Percentiles rank a stretch among this genome's conserved stretches.
These are phyloP conservation scores for Hypercompe scribonia DNA, from an alignment of 2,888 invertebrate species.

Conservation along the genomic window DNA sequence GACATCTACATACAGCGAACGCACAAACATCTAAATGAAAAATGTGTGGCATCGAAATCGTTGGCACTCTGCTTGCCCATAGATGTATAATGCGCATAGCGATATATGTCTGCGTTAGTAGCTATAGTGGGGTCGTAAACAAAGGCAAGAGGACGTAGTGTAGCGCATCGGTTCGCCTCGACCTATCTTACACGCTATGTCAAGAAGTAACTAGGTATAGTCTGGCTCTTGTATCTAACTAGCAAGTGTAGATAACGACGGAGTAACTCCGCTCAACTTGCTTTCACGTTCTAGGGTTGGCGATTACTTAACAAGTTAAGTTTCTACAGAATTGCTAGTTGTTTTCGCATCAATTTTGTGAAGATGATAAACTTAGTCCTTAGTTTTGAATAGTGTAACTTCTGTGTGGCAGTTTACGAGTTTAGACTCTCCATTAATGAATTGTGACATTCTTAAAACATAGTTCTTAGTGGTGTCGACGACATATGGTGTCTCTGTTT, in stretches of 20 bases:
- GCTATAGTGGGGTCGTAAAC: conserved; percentile 55
- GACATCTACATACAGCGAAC: conserved; percentile 31
- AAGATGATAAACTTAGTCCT: conserved; percentile 12
- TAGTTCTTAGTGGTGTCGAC: not conserved
- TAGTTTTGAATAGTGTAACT: conserved; percentile 13
- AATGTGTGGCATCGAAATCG: conserved; percentile 40
- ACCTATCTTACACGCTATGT: conserved; percentile 60
- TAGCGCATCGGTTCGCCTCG: conserved; percentile 62
- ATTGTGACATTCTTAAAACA: conserved; percentile 3
- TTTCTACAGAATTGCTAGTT: conserved; percentile 15
- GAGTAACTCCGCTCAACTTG: conserved; percentile 41
- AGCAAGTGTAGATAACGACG: conserved; percentile 48
- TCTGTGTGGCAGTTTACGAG: conserved; percentile 2
- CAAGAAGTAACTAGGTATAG: conserved; percentile 48
- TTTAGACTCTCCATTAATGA: not conserved
- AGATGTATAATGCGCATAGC: conserved; percentile 44
- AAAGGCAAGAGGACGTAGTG: conserved; percentile 52
- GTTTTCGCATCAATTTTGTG: conserved; percentile 19
- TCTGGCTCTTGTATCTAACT: conserved; percentile 45
- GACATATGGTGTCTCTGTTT: conserved; percentile 18
- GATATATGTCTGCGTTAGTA: conserved; percentile 35
- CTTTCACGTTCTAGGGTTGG: conserved; percentile 43
- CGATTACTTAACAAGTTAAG: conserved; percentile 23
- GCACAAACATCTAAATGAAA: conserved; percentile 40
- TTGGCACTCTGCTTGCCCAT: conserved; percentile 35